These are phyloP conservation scores for Schizothorax lantsangensis DNA, from an alignment of 2,797 vertebrate genomes.

Conservation along the genomic window DNA sequence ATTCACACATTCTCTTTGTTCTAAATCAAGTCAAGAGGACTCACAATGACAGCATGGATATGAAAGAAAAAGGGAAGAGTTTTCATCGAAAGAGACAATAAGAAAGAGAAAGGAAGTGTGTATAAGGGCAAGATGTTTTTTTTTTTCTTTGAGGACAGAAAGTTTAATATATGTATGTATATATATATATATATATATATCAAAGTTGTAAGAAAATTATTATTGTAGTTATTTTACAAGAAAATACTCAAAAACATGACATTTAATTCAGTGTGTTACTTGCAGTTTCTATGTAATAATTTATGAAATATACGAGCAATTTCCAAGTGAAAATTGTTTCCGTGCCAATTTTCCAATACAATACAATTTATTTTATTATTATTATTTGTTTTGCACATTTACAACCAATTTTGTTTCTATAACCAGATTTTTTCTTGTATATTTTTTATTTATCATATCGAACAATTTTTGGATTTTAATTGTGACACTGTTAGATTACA, in stretches of 20 bases:
- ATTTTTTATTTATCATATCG: not conserved
- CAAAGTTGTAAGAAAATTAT: too few relatives aligned
- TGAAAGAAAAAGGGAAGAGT: not conserved
- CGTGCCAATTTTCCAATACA: too few relatives aligned
- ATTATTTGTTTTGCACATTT: too few relatives aligned
- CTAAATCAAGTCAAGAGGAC: not conserved
- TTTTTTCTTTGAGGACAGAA: not conserved
- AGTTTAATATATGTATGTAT: too few relatives aligned
- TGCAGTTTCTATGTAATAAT: too few relatives aligned
- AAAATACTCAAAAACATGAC: not conserved
- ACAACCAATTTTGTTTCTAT: too few relatives aligned
- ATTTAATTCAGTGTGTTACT: too few relatives aligned
- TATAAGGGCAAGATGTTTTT: not conserved
- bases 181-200: too few relatives aligned
- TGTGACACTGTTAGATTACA: not conserved
- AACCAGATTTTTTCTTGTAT: too few relatives aligned
- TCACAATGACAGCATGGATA: conserved; percentile 23
- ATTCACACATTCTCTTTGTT: conserved; percentile 52
- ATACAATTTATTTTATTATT: too few relatives aligned
- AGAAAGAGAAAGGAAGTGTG: not conserved
- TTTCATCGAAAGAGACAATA: not conserved
- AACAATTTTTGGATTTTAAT: not conserved
- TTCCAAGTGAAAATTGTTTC: too few relatives aligned
- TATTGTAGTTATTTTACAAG: not conserved
- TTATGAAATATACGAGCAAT: too few relatives aligned